Conservation (phyloP, 2,797 vertebrate genomes). For the Smutsia gigantea region DNA sequence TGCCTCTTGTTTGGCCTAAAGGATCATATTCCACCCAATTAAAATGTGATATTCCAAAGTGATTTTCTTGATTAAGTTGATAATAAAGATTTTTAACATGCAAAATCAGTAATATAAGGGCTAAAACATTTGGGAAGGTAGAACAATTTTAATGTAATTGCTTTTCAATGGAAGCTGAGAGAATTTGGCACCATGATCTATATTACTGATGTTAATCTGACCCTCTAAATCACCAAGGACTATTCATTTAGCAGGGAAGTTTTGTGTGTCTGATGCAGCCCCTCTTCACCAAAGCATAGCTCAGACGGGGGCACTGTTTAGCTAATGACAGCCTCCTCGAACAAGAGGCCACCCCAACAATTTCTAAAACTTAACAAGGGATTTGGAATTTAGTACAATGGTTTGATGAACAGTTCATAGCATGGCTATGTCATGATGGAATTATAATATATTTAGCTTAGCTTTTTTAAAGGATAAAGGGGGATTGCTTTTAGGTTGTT, state of each 20-base stretch:
- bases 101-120: slow-evolving; percentile 36
- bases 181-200: slow-evolving; percentile 18
- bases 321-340: slow-evolving; percentile 2
- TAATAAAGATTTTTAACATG: slow-evolving; percentile 59
- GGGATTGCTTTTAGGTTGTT: background rate
- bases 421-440: background rate
- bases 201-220: slow-evolving; percentile 41
- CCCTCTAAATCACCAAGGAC: background rate
- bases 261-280: background rate
- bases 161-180: slow-evolving; percentile 47
- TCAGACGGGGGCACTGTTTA: slow-evolving; percentile 18
- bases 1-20: background rate
- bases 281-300: slow-evolving; percentile 19
- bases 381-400: slow-evolving; percentile 3
- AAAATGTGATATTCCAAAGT: slow-evolving; percentile 26
- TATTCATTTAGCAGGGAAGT: background rate
- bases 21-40: slow-evolving; percentile 45
- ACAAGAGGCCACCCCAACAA: background rate
- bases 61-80: slow-evolving; percentile 63
- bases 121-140: slow-evolving; percentile 37
- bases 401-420: background rate
- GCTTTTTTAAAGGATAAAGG: slow-evolving; percentile 3
- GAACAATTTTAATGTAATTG: slow-evolving; percentile 50
- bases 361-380: slow-evolving; percentile 39
- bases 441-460: slow-evolving; percentile 10